Base-by-base conservation (phyloP, 2,888 invertebrate species). In the Drosophila emarginata region DNA sequence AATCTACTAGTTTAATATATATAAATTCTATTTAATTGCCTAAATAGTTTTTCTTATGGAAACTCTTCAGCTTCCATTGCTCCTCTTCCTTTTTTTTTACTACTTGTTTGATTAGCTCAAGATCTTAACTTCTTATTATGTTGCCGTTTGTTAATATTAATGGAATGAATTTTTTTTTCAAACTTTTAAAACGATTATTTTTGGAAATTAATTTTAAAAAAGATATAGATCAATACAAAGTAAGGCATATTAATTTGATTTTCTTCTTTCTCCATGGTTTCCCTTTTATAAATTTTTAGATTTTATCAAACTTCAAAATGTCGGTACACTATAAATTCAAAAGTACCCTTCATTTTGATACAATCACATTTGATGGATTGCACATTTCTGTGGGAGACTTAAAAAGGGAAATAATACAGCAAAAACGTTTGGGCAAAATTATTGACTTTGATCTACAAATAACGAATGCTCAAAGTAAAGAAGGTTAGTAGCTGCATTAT, bases 321-420 rank as follows among this genome's bases (percentile, higher is more conserved):
- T 98, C 98, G 89, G 97, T 99, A 79, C 99, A 99, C 93, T 99
- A 99, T 93, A 99, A 99, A 93, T 99, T 99, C 92, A 99, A 99
- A 93, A 98, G 98, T 90, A 96, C 97, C 72, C 93, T 97, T 90
- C 97, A 98, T 92, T 98, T 96, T 93, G 98, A 99, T 91, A 98
- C 98, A 7, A 95, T 99, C 74, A 97, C 97, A 40, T 98, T 99
- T 91, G 98, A 99, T 94, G 99, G 99, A 68, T 94, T 99, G 68
- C 97, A 98, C 91, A 98, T 99, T 90, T 97, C 98, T 52, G 96
- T 99, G 79, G 96, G 95, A 54, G 99, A 99, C 91, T 93, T 99
- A 77, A 99, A 99, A 92, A 96, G 97, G 89, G 95, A 97, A 62
- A 99, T 99, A 83, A 95, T 98, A 72, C 96, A 97, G 88, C 98